Conservation (phyloP, 2,113 vertebrate genomes). For the Catagonus wagneri region DNA sequence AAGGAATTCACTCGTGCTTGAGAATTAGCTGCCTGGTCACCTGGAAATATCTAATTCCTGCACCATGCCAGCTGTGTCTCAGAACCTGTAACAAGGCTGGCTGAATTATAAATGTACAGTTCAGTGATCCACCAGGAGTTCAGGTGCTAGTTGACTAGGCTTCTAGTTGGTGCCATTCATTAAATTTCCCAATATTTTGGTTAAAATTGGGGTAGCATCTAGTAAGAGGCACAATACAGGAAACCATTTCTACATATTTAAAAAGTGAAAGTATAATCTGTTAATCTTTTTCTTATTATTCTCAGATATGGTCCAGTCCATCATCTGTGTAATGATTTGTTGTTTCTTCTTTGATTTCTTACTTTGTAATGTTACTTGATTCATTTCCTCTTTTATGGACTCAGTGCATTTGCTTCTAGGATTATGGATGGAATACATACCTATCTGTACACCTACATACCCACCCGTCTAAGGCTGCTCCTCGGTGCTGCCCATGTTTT, state of each 20-base stretch:
- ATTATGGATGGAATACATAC: neutral
- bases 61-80: neutral
- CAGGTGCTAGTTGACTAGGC: neutral
- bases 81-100: neutral
- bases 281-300: too few relatives aligned
- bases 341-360: neutral
- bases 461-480: accelerated
- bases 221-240: neutral
- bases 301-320: neutral
- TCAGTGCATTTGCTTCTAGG: neutral
- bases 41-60: neutral
- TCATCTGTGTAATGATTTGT: neutral
- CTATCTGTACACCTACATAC: neutral
- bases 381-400: neutral
- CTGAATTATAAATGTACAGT: neutral
- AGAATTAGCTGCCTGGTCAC: neutral
- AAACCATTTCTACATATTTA: neutral
- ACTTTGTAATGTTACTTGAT: neutral
- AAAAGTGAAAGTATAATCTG: neutral
- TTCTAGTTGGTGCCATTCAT: neutral
- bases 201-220: neutral
- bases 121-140: neutral
- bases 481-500: accelerated
- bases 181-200: neutral
- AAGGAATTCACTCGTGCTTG: neutral